phyloP scores from a whole-genome alignment of 2,113 vertebrate species.

The Rhodinocichla rosea region DNA sequence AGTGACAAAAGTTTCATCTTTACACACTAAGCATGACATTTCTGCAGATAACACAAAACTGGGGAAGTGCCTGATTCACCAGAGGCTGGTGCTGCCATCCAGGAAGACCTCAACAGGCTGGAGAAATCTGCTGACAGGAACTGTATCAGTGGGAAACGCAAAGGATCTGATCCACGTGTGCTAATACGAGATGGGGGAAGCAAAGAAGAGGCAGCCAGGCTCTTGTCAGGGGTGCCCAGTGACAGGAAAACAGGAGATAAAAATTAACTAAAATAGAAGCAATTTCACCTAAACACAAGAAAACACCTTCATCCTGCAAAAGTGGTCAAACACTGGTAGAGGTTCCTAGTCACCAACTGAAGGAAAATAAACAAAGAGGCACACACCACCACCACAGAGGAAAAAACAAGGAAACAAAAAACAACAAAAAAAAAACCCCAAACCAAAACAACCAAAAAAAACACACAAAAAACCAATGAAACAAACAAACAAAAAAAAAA shows the following conservation, averaged over 20 bases:
- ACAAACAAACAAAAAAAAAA: background rate
- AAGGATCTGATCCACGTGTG: background rate
- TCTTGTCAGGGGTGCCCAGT: background rate
- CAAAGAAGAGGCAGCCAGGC: background rate
- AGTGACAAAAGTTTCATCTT: background rate
- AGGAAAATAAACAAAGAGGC: background rate
- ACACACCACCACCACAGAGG: rapidly evolving
- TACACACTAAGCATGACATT: background rate
- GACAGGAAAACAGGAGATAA: rapidly evolving
- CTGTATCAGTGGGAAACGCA: background rate
- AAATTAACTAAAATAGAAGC: background rate
- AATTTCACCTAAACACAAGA: background rate
- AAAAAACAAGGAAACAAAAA: background rate
- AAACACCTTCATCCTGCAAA: background rate
- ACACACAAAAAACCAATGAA: too few species aligned
- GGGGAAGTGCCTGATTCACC: background rate
- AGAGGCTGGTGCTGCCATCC: background rate
- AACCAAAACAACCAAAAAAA: background rate
- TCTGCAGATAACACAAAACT: background rate
- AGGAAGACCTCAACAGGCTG: background rate
- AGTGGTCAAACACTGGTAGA: background rate
- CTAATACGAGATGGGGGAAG: rapidly evolving
- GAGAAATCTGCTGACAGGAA: background rate
- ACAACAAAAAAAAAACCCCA: background rate
- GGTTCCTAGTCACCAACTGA: background rate